Conservation (phyloP, 53 echinoderm and acorn worm genomes). For the Stichopus horrens region DNA sequence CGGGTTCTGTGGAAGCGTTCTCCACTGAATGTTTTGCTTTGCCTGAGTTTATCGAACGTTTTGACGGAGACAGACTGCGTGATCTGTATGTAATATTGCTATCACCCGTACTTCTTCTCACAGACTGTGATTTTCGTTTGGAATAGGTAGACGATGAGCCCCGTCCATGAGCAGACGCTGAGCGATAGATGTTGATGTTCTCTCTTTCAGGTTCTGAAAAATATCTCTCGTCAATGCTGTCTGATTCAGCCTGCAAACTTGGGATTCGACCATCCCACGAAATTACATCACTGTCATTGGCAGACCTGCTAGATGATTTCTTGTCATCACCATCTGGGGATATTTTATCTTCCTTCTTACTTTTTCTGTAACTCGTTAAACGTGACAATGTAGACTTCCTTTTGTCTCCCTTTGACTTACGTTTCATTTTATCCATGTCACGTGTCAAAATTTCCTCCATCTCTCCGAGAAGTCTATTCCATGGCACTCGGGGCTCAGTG, state of each 20-base stretch:
- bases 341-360: background rate
- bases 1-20: constrained; percentile 21
- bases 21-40: background rate
- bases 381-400: constrained; percentile 15
- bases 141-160: background rate
- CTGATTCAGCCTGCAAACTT: background rate
- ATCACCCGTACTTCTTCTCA: background rate
- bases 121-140: background rate
- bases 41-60: background rate
- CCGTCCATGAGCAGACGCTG: constrained; percentile 14
- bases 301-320: background rate
- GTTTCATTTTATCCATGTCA: background rate
- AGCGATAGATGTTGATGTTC: background rate
- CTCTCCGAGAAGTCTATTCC: constrained; percentile 23
- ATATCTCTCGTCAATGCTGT: background rate
- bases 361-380: constrained; percentile 18
- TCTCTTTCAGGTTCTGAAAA: background rate
- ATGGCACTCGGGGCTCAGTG: constrained; percentile 27
- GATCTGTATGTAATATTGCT: background rate
- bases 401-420: background rate
- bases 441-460: constrained; percentile 19
- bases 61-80: constrained; percentile 1
- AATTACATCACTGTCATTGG: background rate
- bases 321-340: background rate
- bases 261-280: background rate